A percentile compares a stretch with the other conserved stretches of the same genome.
phyloP scores from a whole-genome alignment of 2,797 vertebrate species.

The Trematomus bernacchii region DNA sequence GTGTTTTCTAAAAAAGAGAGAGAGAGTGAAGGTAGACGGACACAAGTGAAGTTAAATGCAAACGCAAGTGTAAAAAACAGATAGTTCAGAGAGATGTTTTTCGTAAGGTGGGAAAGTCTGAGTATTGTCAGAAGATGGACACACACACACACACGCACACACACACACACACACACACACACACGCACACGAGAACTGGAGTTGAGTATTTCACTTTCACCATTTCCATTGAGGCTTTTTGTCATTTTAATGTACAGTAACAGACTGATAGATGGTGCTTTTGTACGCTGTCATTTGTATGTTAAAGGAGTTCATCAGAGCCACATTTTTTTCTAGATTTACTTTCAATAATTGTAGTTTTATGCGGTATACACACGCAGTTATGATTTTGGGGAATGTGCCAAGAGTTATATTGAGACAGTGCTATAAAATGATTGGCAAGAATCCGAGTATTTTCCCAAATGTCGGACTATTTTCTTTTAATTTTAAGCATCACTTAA shows the following conservation, averaged over 20 bases:
- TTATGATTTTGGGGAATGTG: conserved; percentile 28
- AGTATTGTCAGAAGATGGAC: conserved; percentile 53
- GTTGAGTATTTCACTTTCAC: conserved; percentile 61
- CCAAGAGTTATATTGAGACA: background rate
- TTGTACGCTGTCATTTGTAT: conserved; percentile 57
- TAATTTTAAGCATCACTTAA: conserved; percentile 16
- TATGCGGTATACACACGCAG: conserved; percentile 3
- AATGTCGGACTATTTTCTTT: conserved; percentile 15
- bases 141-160: background rate
- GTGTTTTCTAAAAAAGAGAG: background rate
- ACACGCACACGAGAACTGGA: conserved; percentile 22
- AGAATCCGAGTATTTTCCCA: background rate
- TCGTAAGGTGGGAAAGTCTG: conserved; percentile 49
- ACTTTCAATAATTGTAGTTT: conserved; percentile 40
- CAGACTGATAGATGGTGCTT: conserved; percentile 48
- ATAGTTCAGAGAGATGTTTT: conserved; percentile 19
- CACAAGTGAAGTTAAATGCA: conserved; percentile 61
- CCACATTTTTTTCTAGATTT: conserved; percentile 36
- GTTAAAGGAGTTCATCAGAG: conserved; percentile 36
- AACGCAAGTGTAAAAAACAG: conserved; percentile 59
- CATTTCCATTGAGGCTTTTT: conserved; percentile 38
- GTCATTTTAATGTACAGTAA: conserved; percentile 53
- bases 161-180: background rate
- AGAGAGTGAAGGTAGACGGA: conserved; percentile 47
- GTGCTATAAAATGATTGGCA: no score